phyloP scores from a whole-genome alignment of 2,888 invertebrate genomes.

The Pycnomerus fuliginosus region DNA sequence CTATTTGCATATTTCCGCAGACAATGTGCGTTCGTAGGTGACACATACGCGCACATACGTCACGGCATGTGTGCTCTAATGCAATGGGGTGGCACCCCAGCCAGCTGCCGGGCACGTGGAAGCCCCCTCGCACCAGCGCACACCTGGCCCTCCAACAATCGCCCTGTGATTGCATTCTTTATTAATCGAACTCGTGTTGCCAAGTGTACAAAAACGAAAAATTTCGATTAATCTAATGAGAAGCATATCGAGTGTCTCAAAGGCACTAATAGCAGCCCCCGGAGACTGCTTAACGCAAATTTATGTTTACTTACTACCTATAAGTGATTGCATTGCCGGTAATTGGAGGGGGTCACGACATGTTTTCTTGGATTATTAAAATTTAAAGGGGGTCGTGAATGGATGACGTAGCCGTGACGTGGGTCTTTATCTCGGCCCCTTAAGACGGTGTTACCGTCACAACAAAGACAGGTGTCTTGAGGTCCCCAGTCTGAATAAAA shows the following conservation, averaged over 20 bases:
- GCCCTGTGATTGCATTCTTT: conserved; percentile 32
- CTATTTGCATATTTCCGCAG: conserved; percentile 24
- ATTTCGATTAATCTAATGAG: conserved; percentile 9
- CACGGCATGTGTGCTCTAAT: conserved; percentile 47
- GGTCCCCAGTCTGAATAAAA: too few species aligned
- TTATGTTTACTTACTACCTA: conserved; percentile 38
- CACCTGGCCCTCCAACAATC: conserved; percentile 36
- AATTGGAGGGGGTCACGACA: conserved; percentile 15
- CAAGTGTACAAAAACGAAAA: conserved; percentile 6
- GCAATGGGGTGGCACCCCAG: conserved; percentile 44
- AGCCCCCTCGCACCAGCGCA: conserved; percentile 31
- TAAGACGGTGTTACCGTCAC: conserved; percentile 5
- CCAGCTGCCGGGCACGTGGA: conserved; percentile 46
- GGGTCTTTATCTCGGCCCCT: conserved; percentile 13
- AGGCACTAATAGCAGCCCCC: conserved; percentile 32
- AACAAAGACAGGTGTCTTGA: conserved; percentile 11
- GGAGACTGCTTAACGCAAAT: conserved; percentile 37
- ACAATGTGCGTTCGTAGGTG: conserved; percentile 31
- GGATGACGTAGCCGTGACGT: conserved; percentile 16
- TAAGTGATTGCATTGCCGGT: conserved; percentile 18
- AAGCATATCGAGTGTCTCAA: conserved; percentile 8
- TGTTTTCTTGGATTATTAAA: conserved; percentile 10
- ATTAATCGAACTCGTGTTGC: conserved; percentile 4
- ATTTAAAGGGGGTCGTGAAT: conserved; percentile 7
- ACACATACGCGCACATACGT: conserved; percentile 45